Evolutionary conservation across 2,797 vertebrate genomes (phyloP).

Genomic region (Sphaeramia orbicularis): DNA sequence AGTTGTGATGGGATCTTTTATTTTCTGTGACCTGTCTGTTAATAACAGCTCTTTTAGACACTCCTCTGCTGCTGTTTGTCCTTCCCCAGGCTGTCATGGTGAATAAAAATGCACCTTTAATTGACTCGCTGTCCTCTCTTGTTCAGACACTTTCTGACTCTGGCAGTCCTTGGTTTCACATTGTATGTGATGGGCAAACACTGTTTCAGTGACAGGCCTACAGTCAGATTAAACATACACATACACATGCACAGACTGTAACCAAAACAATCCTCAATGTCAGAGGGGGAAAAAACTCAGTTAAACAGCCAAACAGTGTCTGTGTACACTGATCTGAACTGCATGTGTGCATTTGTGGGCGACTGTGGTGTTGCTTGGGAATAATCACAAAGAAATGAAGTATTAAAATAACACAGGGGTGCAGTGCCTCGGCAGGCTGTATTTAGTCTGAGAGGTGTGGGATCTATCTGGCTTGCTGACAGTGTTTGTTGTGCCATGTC

Average conservation of each 20-base stretch:
- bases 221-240: conserved; percentile 36
- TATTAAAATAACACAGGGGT: conserved; percentile 45
- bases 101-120: conserved; percentile 36
- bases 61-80: background rate
- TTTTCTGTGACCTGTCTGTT: conserved; percentile 12
- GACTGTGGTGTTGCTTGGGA: conserved; percentile 11
- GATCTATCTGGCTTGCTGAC: conserved; percentile 33
- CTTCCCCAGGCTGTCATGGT: conserved; percentile 30
- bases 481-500: background rate
- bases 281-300: conserved; percentile 23
- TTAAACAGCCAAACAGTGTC: conserved; percentile 39
- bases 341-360: conserved; percentile 11
- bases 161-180: conserved; percentile 56
- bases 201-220: conserved; percentile 29
- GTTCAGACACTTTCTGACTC: conserved; percentile 6
- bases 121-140: conserved; percentile 20
- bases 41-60: conserved; percentile 4
- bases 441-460: conserved; percentile 45
- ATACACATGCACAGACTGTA: too few species aligned
- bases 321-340: conserved; percentile 20
- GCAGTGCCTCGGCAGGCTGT: conserved; percentile 32
- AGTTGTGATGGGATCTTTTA: background rate
- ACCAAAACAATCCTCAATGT: conserved; percentile 23
- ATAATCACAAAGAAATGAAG: conserved; percentile 35
- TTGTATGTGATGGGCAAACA: conserved; percentile 45